phyloP scores from a whole-genome alignment of 1,140 invertebrate species.

The Zeugodacus cucurbitae region DNA sequence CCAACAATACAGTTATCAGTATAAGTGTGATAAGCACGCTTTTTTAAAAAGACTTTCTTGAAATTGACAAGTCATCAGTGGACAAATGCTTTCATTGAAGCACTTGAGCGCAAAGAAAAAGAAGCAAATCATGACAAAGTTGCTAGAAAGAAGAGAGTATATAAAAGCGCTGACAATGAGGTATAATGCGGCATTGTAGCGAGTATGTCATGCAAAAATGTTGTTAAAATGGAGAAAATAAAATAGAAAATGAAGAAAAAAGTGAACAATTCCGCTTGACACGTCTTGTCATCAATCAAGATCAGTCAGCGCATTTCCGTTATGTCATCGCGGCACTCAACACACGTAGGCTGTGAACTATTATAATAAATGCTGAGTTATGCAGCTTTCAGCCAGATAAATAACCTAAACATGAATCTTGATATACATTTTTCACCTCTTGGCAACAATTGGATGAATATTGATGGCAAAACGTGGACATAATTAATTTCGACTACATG shows the following conservation, averaged over 20 bases:
- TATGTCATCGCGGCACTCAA: constrained; percentile 19
- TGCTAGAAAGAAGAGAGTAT: background rate
- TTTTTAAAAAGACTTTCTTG: no score
- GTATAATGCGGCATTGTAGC: background rate
- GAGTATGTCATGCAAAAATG: no score
- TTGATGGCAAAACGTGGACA: background rate
- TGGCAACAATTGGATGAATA: background rate
- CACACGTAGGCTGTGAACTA: background rate
- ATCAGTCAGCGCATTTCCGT: background rate
- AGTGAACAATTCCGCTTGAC: background rate
- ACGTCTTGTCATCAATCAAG: constrained; percentile 40
- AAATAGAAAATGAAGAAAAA: background rate
- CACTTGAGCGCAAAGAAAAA: background rate
- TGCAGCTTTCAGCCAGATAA: background rate
- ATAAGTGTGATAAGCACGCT: no score
- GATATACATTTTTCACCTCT: background rate
- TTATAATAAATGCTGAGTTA: background rate
- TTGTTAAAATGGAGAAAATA: background rate
- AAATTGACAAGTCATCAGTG: background rate
- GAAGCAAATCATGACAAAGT: background rate
- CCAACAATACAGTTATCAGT: no score
- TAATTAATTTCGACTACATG: background rate
- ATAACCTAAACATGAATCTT: background rate
- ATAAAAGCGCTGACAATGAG: background rate
- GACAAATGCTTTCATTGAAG: background rate